Evolutionary conservation across 2,797 vertebrate genomes (phyloP), one percentile per base, ranked within the genome.

Genomic region (Tachyglossus aculeatus): DNA sequence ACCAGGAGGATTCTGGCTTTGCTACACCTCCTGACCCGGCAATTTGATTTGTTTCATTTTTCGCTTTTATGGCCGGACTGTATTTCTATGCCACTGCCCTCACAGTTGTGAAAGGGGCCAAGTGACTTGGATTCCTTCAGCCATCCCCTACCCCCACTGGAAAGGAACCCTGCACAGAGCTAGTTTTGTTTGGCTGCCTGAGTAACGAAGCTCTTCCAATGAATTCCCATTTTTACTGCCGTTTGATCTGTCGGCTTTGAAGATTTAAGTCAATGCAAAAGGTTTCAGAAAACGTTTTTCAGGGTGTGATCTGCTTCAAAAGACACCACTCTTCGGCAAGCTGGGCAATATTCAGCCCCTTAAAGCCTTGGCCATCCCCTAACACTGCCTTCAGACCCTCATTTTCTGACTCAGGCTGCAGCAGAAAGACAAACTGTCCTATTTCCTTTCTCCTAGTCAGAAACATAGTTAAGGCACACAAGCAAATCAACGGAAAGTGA

Each of bases 81-180:
- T 48, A 53, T 60, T 83, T 59, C 68, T 71, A 74, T 84, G 74
- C 80, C 81, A 57, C 36, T 59, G n/a, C n/a, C n/a, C n/a, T n/a
- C n/a, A 68, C 75, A 82, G 71, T 55, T 60, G 82, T n/a, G 32
- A 80, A 67, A 63, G 74, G 62, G 75, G 9, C 74, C 34, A 60
- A 62, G 69, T 75, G 59, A 32, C 71, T 73, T 74, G 45, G 51
- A 55, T 48, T 57, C 59, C 55, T 55, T 71, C 67, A 19, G 75
- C 33, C 48, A 34, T 67, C 43, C 65, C 53, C 76, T 80, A 56
- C 61, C 68, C 74, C 55, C 11, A 3, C 74, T 64, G 44, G 55
- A 69, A 86, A 76, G 80, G 52, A 82, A 77, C 54, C 74, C 29
- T 58, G 67, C 25, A 63, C 60, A 70, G 78, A 78, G 62, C 67